Base-by-base conservation (phyloP, 2,113 vertebrate species). In the Phodopus roborovskii region DNA sequence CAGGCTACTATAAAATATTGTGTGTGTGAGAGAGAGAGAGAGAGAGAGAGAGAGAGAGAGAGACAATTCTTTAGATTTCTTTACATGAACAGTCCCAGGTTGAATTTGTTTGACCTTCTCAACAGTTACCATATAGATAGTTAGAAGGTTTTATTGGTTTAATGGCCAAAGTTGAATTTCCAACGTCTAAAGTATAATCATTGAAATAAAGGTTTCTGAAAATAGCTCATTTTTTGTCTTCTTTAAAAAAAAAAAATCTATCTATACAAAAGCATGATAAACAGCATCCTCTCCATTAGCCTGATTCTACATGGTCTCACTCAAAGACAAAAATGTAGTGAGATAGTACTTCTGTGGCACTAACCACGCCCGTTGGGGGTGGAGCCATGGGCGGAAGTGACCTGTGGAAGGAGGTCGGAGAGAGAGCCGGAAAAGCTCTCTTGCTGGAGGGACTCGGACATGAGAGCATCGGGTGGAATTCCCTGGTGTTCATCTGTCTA, bases 41-140 rank as follows among this genome's bases (percentile, higher is more conserved):
- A n/a, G n/a, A n/a, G n/a, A n/a, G n/a, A n/a, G n/a, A n/a, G n/a
- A n/a, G n/a, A n/a, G n/a, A n/a, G n/a, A n/a, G n/a, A n/a, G n/a
- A n/a, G n/a, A n/a, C n/a, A n/a, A n/a, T 74, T 56, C 24, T 90
- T 92, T 33, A 71, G 16, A 70, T 16, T 70, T 90, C 62, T 36
- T 60, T 83, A 82, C 26, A 64, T 79, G 30, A 10, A 45, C 82
- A 66, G 82, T 70, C 58, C 66, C 74, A 56, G n/a, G 53, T 50
- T 89, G 30, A 85, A 60, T 89, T 81, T 89, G 50, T 90, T 85
- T 68, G 81, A 20, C 53, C 28, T 85, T 92, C 20, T 42, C 64
- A 64, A 39, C 90, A 62, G 71, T 85, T 68, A 64, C 83, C 30
- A 22, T 86, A 33, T 79, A 68, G 62, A 71, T 45, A 92, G 10